Evolutionary conservation across 2,113 vertebrate species (phyloP), one percentile per base, ranked within the genome.

Genomic region (Phalacrocorax pelagicus): DNA sequence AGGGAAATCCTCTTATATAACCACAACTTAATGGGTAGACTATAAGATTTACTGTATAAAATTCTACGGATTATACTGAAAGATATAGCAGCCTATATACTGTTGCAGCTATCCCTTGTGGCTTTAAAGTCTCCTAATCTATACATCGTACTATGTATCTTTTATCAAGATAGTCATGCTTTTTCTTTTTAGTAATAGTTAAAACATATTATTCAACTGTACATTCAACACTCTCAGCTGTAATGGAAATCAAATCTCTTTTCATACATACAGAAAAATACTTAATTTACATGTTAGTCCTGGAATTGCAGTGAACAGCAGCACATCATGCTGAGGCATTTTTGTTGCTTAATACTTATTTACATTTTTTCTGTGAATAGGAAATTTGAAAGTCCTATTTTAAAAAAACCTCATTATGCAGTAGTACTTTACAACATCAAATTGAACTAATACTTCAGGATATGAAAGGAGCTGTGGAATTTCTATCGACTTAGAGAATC

Each of bases 331-430:
- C 27, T 81, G 81, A 81, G 34, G 36, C 15, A 70, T 73, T 93
- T 94, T 93, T 91, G 73, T 80, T 94, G 34, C 61, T 88, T 82
- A 89, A 89, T 65, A 87, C 9, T 93, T 94, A 86, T n/a, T 92
- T 92, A 67, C n/a, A 63, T 83, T 87, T 94, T 61, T 51, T 89
- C 80, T 75, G 52, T 87, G 73, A 89, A 87, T 0, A 79, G 61
- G 34, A 91, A 91, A 87, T 86, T 85, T 92, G 11, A 36, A 92
- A 93, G 47, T 42, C 11, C 16, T 66, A 30, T 42, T 26, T 52
- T 5, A 6, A 26, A 38, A 62, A 73, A 77, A 51, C 5, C 10
- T 78, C 26, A 81, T 52, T 67, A 79, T 85, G 27, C 12, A 67
- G 34, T 70, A 81, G 34, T 81, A 78, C 20, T 75, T 85, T 51